Evolutionary conservation across 2,888 invertebrate species (phyloP).

Genomic region (Megaustenia siamemsis): DNA sequence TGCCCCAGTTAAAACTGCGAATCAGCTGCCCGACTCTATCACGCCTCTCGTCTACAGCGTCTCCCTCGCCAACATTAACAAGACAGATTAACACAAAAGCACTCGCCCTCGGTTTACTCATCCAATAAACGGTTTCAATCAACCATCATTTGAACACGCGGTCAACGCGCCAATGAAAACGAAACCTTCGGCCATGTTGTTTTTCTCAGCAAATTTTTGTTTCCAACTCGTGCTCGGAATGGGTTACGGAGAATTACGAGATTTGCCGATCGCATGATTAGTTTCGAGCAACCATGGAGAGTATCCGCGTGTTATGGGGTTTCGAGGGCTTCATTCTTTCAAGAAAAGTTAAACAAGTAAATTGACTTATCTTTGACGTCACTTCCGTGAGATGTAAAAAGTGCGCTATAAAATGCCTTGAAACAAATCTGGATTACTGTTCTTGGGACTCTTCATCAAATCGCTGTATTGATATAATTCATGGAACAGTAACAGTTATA

Average conservation of each 20-base stretch:
- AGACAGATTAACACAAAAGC: conserved; percentile 38
- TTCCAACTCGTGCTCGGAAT: conserved; percentile 40
- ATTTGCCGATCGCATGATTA: conserved; percentile 37
- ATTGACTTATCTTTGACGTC: background rate
- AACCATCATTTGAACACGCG: conserved; percentile 6
- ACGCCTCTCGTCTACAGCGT: background rate
- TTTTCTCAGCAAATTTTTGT: conserved; percentile 28
- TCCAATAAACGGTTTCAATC: conserved; percentile 13
- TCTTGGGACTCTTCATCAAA: too few relatives aligned
- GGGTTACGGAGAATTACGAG: conserved; percentile 27
- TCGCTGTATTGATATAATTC: too few relatives aligned
- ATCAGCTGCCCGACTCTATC: background rate
- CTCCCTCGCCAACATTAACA: conserved; percentile 11
- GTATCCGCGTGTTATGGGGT: background rate
- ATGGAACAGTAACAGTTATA: too few relatives aligned
- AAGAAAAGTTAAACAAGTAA: background rate
- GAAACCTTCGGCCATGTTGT: conserved; percentile 45
- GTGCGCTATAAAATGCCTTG: too few relatives aligned
- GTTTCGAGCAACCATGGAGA: conserved; percentile 21
- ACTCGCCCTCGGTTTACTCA: conserved; percentile 35
- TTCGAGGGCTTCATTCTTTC: background rate
- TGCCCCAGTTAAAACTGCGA: background rate
- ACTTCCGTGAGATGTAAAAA: too few relatives aligned
- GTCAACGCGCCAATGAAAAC: conserved; percentile 30
- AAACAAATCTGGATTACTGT: too few relatives aligned